Percentiles rank a stretch among this genome's conserved stretches.
Evolutionary conservation across 2,797 vertebrate genomes (phyloP).

Genomic region (Dicrostonyx torquatus): DNA sequence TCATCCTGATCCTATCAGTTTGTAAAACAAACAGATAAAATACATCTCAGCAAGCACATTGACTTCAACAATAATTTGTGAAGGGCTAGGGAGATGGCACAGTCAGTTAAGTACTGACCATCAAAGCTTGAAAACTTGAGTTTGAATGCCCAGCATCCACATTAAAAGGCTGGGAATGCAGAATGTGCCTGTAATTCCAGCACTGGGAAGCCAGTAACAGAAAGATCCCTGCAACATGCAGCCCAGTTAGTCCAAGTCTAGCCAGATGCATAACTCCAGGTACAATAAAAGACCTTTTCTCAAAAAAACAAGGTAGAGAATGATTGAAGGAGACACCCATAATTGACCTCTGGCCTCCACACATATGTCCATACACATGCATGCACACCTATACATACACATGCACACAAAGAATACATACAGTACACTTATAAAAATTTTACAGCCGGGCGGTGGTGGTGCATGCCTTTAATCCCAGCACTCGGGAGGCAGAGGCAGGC

Average conservation of each 20-base stretch:
- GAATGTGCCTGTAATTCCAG: background rate
- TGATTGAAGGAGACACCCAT: background rate
- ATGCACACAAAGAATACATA: background rate
- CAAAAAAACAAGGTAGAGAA: background rate
- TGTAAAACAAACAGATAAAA: conserved; percentile 51
- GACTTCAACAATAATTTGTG: background rate
- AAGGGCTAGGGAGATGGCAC: background rate
- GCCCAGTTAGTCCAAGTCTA: background rate
- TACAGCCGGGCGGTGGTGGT: no score
- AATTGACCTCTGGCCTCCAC: background rate
- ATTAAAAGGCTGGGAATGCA: background rate
- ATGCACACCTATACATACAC: background rate
- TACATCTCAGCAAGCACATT: background rate
- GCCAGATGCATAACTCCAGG: background rate
- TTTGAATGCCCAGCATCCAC: background rate
- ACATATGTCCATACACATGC: background rate
- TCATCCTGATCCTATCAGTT: background rate
- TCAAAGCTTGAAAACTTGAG: background rate
- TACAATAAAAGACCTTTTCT: background rate
- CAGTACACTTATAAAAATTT: background rate
- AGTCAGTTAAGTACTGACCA: background rate
- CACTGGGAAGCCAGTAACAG: background rate
- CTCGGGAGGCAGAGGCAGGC: no score
- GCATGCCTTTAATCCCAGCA: no score
- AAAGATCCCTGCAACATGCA: background rate